These are phyloP conservation scores for Eumerus sabulonum DNA, from an alignment of 2,888 invertebrate species.

Conservation along the genomic window DNA sequence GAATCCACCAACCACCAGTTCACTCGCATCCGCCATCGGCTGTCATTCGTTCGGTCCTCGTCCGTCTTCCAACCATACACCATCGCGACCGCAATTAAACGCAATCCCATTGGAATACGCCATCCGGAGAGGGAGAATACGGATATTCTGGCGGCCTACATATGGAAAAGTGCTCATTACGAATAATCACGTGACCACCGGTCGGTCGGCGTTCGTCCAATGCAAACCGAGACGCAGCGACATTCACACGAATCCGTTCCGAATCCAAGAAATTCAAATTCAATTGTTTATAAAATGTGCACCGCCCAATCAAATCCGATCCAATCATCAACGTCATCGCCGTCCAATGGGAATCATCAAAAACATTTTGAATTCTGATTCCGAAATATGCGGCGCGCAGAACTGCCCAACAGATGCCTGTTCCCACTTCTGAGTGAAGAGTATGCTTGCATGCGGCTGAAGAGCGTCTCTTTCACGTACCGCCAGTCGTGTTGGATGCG, in stretches of 20 bases:
- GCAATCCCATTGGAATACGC: background rate
- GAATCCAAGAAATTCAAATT: conserved; percentile 3
- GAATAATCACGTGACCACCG: background rate
- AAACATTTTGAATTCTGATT: conserved; percentile 74
- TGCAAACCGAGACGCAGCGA: background rate
- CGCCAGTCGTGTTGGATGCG: conserved; percentile 8
- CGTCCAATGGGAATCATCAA: conserved; percentile 66
- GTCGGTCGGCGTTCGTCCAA: conserved; percentile 4
- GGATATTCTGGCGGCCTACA: background rate
- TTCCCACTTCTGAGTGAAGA: conserved; percentile 48
- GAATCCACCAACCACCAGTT: conserved; percentile 15
- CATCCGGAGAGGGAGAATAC: background rate
- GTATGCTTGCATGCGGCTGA: conserved; percentile 9
- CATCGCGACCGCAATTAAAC: background rate
- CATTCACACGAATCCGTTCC: background rate
- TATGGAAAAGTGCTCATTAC: background rate
- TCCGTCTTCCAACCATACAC: too few species aligned
- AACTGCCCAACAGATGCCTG: conserved; percentile 15
- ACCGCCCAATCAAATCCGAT: conserved; percentile 53
- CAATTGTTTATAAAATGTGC: background rate
- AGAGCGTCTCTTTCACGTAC: conserved; percentile 28
- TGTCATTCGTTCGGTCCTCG: background rate
- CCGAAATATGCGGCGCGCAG: conserved; percentile 70
- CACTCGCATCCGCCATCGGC: background rate
- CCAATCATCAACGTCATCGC: conserved; percentile 55